Evolutionary conservation across 2,888 invertebrate genomes (phyloP), one percentile per base, ranked within the genome.

Genomic region (Chymomyza procnemis): DNA sequence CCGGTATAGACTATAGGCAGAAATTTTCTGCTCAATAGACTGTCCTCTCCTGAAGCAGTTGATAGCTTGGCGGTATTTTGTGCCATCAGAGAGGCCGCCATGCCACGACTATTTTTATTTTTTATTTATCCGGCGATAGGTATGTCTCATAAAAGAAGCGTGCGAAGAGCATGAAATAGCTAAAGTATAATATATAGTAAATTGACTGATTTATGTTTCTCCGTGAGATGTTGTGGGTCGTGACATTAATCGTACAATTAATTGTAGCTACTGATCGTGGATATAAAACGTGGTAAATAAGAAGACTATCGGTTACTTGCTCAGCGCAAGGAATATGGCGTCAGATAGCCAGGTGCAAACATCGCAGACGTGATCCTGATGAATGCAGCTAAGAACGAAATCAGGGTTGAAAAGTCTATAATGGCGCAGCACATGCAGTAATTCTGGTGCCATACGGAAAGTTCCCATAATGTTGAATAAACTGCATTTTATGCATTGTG

Each of bases 261-360:
- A 93, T 90, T 99, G 99, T 60, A 97, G 92, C 16, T 99, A 89
- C 99, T 98, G 78, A 95, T 92, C 95, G 98, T 97, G 69, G 97
- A 95, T 78, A 98, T 93, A 87, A 93, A 93, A 78, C 94, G 93
- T 2, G 98, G 98, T 67, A 97, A 96, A 89, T 94, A 98, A 93
- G 92, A 98, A 98, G 90, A 97, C 97, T 61, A 98, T 93, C 1
- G 97, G 97, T 91, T 97, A 97, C 92, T 98, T 98, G 71, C 98
- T 94, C 68, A 98, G 92, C 60, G 97, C 96, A 75, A 98, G 96
- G 93, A 98, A 98, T 80, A 98, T 94, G 50, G 98, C 98, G 92
- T 98, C 98, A 92, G 99, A 99, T 93, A 98, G 94, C 94, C 95
- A 97, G 76, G 98, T 97, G 99, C 99, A 99, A 92, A 98, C 98